Percentiles rank a stretch among this genome's conserved stretches.
These are phyloP conservation scores for Drosophila rhopaloa DNA, from an alignment of 1,140 invertebrate genomes.

Conservation along the genomic window DNA sequence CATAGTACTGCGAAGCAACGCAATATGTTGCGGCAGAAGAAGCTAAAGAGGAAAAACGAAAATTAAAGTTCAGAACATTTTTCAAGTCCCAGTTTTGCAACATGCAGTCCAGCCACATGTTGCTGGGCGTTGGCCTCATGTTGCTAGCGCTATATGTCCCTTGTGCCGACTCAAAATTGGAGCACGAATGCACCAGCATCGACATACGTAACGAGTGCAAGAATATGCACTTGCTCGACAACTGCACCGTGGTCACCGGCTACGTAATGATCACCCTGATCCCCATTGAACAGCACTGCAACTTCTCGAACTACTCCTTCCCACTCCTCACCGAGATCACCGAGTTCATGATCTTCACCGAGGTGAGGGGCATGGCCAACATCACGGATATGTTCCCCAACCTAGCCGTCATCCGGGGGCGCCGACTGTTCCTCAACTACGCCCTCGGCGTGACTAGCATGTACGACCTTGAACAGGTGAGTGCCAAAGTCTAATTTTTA, in stretches of 20 bases:
- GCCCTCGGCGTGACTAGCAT: conserved; percentile 90
- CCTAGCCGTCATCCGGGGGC: conserved; percentile 96
- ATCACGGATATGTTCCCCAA: conserved; percentile 96
- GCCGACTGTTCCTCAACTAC: conserved; percentile 93
- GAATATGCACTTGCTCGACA: conserved; percentile 88
- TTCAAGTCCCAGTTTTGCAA: conserved; percentile 20
- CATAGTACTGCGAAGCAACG: conserved; percentile 20
- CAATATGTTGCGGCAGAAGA: conserved; percentile 52
- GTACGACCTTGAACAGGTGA: conserved; percentile 63
- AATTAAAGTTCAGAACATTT: conserved; percentile 5
- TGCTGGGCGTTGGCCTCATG: conserved; percentile 29
- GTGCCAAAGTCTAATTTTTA: not conserved
- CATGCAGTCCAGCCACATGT: conserved; percentile 45
- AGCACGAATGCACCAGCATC: conserved; percentile 88
- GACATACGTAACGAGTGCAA: conserved; percentile 92
- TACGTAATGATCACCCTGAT: conserved; percentile 87
- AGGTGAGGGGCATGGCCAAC: conserved; percentile 91
- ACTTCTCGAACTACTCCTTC: conserved; percentile 51
- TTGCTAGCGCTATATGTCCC: conserved; percentile 11
- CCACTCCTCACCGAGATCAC: conserved; percentile 86
- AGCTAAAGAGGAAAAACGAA: conserved; percentile 25
- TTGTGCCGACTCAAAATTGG: not conserved
- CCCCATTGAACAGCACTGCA: conserved; percentile 23
- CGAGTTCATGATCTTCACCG: conserved; percentile 87
- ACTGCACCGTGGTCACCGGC: conserved; percentile 94